Evolutionary conservation across 2,888 invertebrate species (phyloP), one percentile per base, ranked within the genome.

Genomic region (Chorisops tibialis): DNA sequence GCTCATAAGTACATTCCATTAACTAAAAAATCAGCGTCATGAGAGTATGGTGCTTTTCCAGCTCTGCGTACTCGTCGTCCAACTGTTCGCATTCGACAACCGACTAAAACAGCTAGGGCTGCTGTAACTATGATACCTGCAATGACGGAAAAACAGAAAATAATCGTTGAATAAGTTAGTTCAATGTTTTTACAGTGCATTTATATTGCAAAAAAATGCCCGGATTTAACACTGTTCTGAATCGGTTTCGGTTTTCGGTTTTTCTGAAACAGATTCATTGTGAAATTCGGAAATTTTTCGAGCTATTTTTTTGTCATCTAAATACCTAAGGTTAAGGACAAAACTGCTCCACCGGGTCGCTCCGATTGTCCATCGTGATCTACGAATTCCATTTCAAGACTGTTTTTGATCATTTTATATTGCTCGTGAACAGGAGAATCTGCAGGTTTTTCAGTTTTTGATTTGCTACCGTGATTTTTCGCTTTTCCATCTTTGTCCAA

Each of bases 11-110:
- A 97, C 96, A 97, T 96, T 73, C 96, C 96, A 80, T 97, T 96
- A 70, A 97, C 96, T 71, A 97, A 83, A 80, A 96, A 96, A 81
- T 96, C 96, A 0, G 96, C 94, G 79, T 96, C 96, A 77, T 95
- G 93, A 35, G 93, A 89, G 73, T 90, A 89, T 16, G 88, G 85
- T 52, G 88, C 85, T 77, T 91, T 88, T 63, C 90, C 88, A 50
- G 89, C 88, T 69, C 90, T 85, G 66, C 88, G 82, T 65, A 91
- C 83, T 61, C 90, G 81, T 68, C 91, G 83, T 4, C 75, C 73
- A 16, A 93, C 88, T 63, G 89, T 88, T 68, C 91, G 83, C 75
- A 93, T 81, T 58, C 95, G 84, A 74, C 93, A 95, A 22, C 87
- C 91, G 67, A 92, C 87, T 71, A 95, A 80, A 62, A 89, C 84